Evolutionary conservation across 1,140 invertebrate species (phyloP).

Genomic region (Eumaeus atala): DNA sequence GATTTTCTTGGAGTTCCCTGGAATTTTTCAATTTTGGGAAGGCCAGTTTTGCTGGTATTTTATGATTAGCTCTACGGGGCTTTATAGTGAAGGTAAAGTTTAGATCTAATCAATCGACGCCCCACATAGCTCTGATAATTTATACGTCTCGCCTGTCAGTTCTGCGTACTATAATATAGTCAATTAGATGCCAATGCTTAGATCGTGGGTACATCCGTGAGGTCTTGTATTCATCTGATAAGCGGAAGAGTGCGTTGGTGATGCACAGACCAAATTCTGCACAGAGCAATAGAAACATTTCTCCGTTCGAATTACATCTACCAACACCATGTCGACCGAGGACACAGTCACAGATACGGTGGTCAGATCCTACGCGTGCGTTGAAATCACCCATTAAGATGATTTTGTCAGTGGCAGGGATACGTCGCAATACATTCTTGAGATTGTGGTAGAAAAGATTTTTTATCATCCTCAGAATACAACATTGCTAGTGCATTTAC

Average conservation of each 20-base stretch:
- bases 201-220: conserved; percentile 1
- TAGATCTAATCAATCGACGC: background rate
- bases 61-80: background rate
- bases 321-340: too few relatives aligned
- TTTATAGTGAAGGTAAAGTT: background rate
- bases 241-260: background rate
- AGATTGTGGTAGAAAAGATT: too few relatives aligned
- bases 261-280: background rate
- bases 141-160: background rate
- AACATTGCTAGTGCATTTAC: too few relatives aligned
- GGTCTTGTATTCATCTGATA: background rate
- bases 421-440: too few relatives aligned
- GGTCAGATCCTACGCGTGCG: too few relatives aligned
- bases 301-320: too few relatives aligned
- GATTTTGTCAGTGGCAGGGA: too few relatives aligned
- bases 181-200: background rate
- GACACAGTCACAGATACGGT: too few relatives aligned
- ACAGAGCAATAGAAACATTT: background rate
- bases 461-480: too few relatives aligned
- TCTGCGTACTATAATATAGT: background rate
- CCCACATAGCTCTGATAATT: background rate
- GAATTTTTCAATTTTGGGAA: too few relatives aligned
- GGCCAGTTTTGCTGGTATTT: background rate
- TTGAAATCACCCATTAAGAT: too few relatives aligned
- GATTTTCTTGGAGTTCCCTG: too few relatives aligned